Evolutionary conservation across 2,888 invertebrate species (phyloP).

Genomic region (Spicauda simplicius): DNA sequence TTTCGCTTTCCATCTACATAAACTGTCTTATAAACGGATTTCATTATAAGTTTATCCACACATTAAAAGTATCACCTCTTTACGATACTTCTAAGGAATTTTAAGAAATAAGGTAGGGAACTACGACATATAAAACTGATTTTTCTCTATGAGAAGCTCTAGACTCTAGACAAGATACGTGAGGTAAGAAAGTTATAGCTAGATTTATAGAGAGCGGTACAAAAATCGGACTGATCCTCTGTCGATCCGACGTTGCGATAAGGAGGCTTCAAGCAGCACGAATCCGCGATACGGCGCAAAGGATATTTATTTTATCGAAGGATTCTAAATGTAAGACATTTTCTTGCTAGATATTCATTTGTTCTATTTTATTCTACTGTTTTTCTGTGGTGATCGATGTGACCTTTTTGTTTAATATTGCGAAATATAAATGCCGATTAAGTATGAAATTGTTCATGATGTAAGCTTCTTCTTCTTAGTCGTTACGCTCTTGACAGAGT

Average conservation of each 20-base stretch:
- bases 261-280: conserved; percentile 15
- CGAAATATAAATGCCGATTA: no score
- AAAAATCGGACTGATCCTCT: conserved; percentile 16
- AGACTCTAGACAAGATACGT: background rate
- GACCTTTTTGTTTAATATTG: background rate
- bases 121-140: no score
- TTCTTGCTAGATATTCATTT: conserved; percentile 9
- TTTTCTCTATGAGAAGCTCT: background rate
- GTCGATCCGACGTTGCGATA: conserved; percentile 23
- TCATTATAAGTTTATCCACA: no score
- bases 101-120: no score
- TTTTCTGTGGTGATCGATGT: background rate
- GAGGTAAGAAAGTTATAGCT: conserved; percentile 8
- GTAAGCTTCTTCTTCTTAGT: no score
- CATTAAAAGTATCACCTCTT: no score
- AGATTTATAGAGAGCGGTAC: conserved; percentile 15
- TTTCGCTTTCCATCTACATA: no score
- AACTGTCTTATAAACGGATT: no score
- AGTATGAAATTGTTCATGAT: no score
- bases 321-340: conserved; percentile 28
- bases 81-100: no score
- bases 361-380: background rate
- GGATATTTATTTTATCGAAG: conserved; percentile 28
- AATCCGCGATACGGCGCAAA: conserved; percentile 13
- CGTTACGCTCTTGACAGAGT: no score